Conservation (phyloP, 2,113 vertebrate species). For the Axis porcinus region DNA sequence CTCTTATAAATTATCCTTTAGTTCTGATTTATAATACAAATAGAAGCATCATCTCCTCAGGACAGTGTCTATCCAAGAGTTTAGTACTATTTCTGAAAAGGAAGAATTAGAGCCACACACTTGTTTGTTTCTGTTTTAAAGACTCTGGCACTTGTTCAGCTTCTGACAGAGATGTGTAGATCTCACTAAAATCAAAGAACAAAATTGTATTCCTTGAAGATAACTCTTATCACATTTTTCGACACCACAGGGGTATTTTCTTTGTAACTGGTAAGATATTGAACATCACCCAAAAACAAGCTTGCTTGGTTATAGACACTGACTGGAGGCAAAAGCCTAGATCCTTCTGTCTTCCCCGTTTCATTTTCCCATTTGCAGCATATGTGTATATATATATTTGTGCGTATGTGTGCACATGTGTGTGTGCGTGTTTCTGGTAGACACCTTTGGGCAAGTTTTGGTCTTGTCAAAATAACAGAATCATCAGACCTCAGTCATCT, state of each 20-base stretch:
- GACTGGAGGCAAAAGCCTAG: not conserved
- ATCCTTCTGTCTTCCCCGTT: not conserved
- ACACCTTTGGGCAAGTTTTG: not conserved
- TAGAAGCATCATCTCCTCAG: not conserved
- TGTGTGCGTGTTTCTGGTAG: not conserved
- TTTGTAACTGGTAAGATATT: conserved; percentile 12
- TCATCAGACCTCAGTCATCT: not conserved
- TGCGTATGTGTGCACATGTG: no score
- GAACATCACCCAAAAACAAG: not conserved
- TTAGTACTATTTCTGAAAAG: not conserved
- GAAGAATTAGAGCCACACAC: not conserved
- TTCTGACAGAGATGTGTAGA: conserved; percentile 50
- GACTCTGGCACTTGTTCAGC: conserved; percentile 23
- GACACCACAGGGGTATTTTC: conserved; percentile 4
- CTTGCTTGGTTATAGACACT: not conserved
- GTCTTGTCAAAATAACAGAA: not conserved
- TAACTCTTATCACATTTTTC: conserved; percentile 41
- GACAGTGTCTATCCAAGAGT: not conserved
- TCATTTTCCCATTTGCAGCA: not conserved
- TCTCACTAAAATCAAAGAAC: conserved; percentile 53
- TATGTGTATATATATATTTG: not conserved
- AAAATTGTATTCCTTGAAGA: conserved; percentile 50
- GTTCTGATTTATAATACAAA: not conserved
- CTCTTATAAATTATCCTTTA: not conserved
- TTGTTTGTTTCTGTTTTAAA: conserved; percentile 44